Percentiles rank a stretch among this genome's conserved stretches.
Evolutionary conservation across 2,888 invertebrate species (phyloP).

Genomic region (Ectemnius lituratus): DNA sequence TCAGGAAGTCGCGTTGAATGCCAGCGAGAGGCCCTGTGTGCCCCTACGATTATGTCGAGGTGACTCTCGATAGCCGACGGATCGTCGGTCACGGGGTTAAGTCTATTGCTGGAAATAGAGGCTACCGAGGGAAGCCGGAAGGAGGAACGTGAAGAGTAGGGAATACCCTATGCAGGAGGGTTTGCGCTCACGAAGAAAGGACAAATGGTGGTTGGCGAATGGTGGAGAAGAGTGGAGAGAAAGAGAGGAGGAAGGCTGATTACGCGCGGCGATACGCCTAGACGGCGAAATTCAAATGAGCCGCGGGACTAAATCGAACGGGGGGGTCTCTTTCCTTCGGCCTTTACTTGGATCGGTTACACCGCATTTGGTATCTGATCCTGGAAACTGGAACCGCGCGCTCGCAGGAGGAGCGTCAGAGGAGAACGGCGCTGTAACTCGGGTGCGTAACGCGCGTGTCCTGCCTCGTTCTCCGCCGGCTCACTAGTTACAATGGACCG

Average conservation of each 20-base stretch:
- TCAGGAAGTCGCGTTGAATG: slow-evolving; percentile 59
- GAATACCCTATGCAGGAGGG: not conserved
- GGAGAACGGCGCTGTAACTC: slow-evolving; percentile 48
- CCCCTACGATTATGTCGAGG: slow-evolving; percentile 60
- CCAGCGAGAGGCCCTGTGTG: slow-evolving; percentile 36
- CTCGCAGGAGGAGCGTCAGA: slow-evolving; percentile 36
- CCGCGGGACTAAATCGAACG: slow-evolving; percentile 63
- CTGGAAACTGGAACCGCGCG: slow-evolving; percentile 58
- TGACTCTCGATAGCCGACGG: slow-evolving; percentile 60
- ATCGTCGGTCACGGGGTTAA: slow-evolving; percentile 66
- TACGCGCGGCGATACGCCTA: slow-evolving; percentile 59
- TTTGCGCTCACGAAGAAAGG: slow-evolving; percentile 1
- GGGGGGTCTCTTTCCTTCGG: slow-evolving; percentile 26
- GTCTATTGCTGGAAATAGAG: slow-evolving; percentile 53
- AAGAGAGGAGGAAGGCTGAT: slow-evolving; percentile 23
- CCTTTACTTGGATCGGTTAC: slow-evolving; percentile 67
- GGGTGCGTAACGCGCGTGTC: slow-evolving; percentile 52
- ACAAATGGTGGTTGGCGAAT: not conserved
- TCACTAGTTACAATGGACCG: slow-evolving; percentile 41
- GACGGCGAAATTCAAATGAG: slow-evolving; percentile 69
- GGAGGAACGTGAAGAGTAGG: not conserved
- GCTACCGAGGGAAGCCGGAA: slow-evolving; percentile 20
- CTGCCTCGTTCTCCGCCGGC: slow-evolving; percentile 31
- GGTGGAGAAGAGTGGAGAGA: slow-evolving; percentile 5
- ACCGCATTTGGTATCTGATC: slow-evolving; percentile 65